phyloP scores from a whole-genome alignment of 2,797 vertebrate species.

The Geotrypetes seraphini region DNA sequence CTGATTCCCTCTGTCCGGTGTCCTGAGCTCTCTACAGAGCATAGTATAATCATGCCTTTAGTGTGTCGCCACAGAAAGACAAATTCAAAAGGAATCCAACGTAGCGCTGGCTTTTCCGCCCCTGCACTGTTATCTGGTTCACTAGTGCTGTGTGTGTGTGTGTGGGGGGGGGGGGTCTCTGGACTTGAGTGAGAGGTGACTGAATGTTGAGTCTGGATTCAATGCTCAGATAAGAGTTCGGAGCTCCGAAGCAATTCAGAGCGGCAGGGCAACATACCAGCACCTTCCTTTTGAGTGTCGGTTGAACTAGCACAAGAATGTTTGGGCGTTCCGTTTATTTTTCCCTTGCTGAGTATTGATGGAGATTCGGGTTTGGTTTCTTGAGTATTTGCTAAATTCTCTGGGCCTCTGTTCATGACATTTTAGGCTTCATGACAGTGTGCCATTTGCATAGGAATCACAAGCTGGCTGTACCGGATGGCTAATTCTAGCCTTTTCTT shows the following conservation, averaged over 20 bases:
- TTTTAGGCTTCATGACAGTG: too few relatives aligned
- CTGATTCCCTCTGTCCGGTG: too few relatives aligned
- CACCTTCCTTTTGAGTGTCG: constrained; percentile 19
- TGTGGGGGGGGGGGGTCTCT: too few relatives aligned
- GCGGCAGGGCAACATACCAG: constrained; percentile 20
- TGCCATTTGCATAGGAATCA: too few relatives aligned
- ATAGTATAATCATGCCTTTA: constrained; percentile 1
- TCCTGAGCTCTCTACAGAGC: constrained; percentile 7
- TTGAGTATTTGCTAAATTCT: too few relatives aligned
- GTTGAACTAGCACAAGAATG: constrained; percentile 7
- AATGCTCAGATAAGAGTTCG: constrained; percentile 26
- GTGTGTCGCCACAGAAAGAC: constrained; percentile 18
- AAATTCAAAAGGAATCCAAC: constrained; percentile 29
- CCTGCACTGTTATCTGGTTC: constrained; percentile 15
- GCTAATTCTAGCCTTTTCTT: too few relatives aligned
- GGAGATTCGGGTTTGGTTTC: too few relatives aligned
- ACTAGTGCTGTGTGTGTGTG: constrained; percentile 9
- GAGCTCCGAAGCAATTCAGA: constrained; percentile 7
- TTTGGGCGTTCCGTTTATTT: too few relatives aligned
- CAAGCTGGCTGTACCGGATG: too few relatives aligned
- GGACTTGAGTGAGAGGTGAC: constrained; percentile 32
- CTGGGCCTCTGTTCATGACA: too few relatives aligned
- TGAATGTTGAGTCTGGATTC: constrained; percentile 34
- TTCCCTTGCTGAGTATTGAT: too few relatives aligned
- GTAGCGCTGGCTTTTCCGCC: constrained; percentile 11